Percentiles rank a stretch among this genome's conserved stretches.
Evolutionary conservation across 2,888 invertebrate genomes (phyloP).

Genomic region (Physocephala rufipes): DNA sequence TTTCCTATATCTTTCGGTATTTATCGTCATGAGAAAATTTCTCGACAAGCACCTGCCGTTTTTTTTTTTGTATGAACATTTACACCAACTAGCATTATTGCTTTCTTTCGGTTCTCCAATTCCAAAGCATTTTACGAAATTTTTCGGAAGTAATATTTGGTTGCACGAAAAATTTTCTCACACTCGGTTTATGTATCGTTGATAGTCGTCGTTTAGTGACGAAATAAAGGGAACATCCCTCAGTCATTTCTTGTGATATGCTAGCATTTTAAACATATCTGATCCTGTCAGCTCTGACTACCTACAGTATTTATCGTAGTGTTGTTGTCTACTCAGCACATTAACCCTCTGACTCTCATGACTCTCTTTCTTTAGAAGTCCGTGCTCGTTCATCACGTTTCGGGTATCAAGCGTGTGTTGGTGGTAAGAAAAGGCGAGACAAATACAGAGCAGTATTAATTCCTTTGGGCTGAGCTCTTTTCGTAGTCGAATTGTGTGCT

Average conservation of each 20-base stretch:
- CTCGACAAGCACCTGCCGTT: slow-evolving; percentile 64
- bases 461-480: slow-evolving; percentile 37
- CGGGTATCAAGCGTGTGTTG: slow-evolving; percentile 13
- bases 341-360: slow-evolving; percentile 32
- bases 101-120: slow-evolving; percentile 42
- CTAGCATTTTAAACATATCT: neutral
- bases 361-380: slow-evolving; percentile 20
- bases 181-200: slow-evolving; percentile 48
- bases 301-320: slow-evolving; percentile 4
- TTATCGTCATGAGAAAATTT: slow-evolving; percentile 60
- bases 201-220: neutral
- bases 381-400: slow-evolving; percentile 19
- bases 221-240: neutral
- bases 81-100: slow-evolving; percentile 44
- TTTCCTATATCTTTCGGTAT: neutral
- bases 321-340: slow-evolving; percentile 40
- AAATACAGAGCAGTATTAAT: slow-evolving; percentile 44
- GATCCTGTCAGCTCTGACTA: neutral
- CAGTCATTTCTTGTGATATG: neutral
- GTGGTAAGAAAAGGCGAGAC: slow-evolving; percentile 41
- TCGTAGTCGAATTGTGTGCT: slow-evolving; percentile 43
- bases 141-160: slow-evolving; percentile 42
- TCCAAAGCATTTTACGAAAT: slow-evolving; percentile 29
- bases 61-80: slow-evolving; percentile 56
- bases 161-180: slow-evolving; percentile 59